Conservation (phyloP, 2,888 invertebrate genomes). For the Adelphocoris suturalis region DNA sequence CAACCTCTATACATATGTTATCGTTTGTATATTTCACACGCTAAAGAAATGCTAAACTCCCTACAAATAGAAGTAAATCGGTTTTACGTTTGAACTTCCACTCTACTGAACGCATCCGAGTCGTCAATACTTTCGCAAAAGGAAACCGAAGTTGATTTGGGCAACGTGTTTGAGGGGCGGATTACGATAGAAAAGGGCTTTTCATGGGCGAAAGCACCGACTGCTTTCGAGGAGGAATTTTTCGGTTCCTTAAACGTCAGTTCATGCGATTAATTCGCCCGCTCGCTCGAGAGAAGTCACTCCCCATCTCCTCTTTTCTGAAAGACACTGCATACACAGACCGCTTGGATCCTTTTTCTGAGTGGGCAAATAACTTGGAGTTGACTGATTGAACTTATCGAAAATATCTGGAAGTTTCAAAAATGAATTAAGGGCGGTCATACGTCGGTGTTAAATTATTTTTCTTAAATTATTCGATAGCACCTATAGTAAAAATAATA, state of each 20-base stretch:
- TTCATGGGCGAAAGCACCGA: slow-evolving; percentile 25
- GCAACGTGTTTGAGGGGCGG: neutral
- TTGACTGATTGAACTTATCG: too few species aligned
- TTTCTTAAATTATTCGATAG: too few species aligned
- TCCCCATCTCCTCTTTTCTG: neutral
- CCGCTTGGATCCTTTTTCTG: too few species aligned
- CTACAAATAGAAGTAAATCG: neutral
- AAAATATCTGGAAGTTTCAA: too few species aligned
- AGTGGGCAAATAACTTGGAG: too few species aligned
- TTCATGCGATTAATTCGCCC: slow-evolving; percentile 28
- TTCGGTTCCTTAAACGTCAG: slow-evolving; percentile 54
- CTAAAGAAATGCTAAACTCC: too few species aligned
- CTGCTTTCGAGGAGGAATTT: slow-evolving; percentile 32
- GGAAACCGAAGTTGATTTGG: slow-evolving; percentile 13
- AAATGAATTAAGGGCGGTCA: too few species aligned
- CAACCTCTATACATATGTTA: too few species aligned
- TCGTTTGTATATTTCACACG: too few species aligned
- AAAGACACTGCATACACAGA: too few species aligned
- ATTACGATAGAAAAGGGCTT: slow-evolving; percentile 33
- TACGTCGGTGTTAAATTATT: too few species aligned
- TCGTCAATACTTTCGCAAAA: neutral
- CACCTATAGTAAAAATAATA: too few species aligned
- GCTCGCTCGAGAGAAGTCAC: slow-evolving; percentile 49
- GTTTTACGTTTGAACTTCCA: neutral
- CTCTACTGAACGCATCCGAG: neutral